Conservation (phyloP, 1,140 invertebrate genomes). For the Diprion similis region DNA sequence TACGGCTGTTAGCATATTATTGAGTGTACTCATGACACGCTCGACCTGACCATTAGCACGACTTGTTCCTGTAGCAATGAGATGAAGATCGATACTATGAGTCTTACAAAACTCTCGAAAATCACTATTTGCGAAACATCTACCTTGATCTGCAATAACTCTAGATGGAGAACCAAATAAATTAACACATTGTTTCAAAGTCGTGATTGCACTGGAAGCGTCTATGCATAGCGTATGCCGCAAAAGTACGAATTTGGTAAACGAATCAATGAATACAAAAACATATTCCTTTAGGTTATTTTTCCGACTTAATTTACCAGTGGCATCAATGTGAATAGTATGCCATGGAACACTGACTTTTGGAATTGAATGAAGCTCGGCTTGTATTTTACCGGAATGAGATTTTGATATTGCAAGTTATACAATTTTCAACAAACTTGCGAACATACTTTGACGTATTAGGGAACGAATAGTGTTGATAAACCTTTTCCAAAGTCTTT, state of each 20-base stretch:
- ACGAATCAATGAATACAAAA: conserved; percentile 47
- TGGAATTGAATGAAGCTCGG: conserved; percentile 35
- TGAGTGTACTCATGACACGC: conserved; percentile 14
- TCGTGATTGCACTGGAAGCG: too few relatives aligned
- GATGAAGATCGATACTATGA: neutral
- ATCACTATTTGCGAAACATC: conserved; percentile 15
- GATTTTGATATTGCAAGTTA: too few relatives aligned
- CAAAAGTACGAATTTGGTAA: conserved; percentile 33
- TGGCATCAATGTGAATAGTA: conserved; percentile 39
- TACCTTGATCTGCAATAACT: neutral
- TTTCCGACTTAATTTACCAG: conserved; percentile 30
- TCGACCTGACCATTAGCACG: conserved; percentile 25
- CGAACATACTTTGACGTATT: too few relatives aligned
- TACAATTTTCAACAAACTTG: too few relatives aligned
- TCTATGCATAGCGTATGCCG: too few relatives aligned
- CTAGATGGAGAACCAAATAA: neutral
- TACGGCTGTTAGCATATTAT: conserved; percentile 19
- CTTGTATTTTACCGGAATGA: too few relatives aligned
- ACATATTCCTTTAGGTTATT: conserved; percentile 30
- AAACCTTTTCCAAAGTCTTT: conserved; percentile 38
- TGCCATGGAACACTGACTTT: conserved; percentile 40
- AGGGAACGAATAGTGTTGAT: conserved; percentile 27
- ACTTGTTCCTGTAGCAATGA: conserved; percentile 15
- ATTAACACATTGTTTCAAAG: neutral
- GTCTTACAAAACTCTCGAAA: conserved; percentile 19